Conservation (phyloP, 2,113 vertebrate genomes). For the Apus apus region DNA sequence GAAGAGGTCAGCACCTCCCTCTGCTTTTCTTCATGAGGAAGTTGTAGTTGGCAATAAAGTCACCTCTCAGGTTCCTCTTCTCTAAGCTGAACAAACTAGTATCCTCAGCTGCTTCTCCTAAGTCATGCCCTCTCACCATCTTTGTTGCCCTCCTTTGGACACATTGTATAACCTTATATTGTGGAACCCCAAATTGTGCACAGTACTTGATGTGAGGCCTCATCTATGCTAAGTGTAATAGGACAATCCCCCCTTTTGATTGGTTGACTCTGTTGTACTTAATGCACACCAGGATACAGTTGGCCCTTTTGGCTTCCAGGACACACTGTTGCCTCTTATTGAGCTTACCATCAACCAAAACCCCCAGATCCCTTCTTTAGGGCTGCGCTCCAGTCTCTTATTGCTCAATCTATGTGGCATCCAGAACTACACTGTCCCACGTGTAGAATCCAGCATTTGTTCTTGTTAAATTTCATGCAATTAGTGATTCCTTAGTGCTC, state of each 20-base stretch:
- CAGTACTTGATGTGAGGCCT: not conserved
- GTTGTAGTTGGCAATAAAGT: rapidly evolving
- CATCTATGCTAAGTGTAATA: not conserved
- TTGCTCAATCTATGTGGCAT: rapidly evolving
- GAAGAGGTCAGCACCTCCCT: not conserved
- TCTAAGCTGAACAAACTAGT: not conserved
- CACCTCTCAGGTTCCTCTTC: not conserved
- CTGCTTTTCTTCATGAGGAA: not conserved
- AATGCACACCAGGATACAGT: too few species aligned
- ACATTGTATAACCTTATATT: not conserved
- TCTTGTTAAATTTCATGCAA: not conserved
- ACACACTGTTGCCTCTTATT: not conserved
- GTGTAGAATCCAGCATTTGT: not conserved
- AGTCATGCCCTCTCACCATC: not conserved
- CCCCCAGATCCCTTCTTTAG: not conserved
- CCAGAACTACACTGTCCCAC: not conserved
- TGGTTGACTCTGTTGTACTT: not conserved
- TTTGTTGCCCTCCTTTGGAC: not conserved
- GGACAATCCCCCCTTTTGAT: not conserved
- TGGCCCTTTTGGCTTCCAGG: not conserved
- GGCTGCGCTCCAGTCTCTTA: not conserved
- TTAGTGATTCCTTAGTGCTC: too few species aligned
- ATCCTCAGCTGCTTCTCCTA: not conserved
- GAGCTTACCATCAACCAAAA: not conserved
- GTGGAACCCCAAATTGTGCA: not conserved